Evolutionary conservation across 2,113 vertebrate genomes (phyloP).

Genomic region (Scomber colias): DNA sequence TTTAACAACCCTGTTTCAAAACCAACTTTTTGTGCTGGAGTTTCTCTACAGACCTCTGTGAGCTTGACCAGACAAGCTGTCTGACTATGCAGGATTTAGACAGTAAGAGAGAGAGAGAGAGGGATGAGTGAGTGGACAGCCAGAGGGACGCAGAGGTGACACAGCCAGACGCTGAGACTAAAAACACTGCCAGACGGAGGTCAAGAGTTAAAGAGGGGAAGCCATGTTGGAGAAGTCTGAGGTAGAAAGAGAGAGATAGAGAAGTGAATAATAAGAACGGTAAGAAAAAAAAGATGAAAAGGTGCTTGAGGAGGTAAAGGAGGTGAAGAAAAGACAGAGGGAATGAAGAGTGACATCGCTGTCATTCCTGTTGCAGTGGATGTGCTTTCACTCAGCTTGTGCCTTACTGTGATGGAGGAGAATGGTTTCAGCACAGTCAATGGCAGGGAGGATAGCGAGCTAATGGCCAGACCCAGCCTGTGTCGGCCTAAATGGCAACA

Average conservation of each 20-base stretch:
- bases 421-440: constrained; percentile 48
- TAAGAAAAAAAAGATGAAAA: neutral
- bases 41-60: constrained; percentile 1
- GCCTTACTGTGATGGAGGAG: constrained; percentile 62
- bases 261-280: neutral
- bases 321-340: neutral
- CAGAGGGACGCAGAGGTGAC: constrained; percentile 16
- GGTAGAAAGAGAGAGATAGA: neutral
- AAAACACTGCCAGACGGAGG: constrained; percentile 36
- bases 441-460: constrained; percentile 39
- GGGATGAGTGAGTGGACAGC: constrained; percentile 25
- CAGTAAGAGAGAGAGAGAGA: neutral
- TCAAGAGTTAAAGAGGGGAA: constrained; percentile 37
- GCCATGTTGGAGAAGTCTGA: constrained; percentile 2
- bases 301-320: neutral
- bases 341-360: constrained; percentile 33
- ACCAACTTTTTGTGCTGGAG: neutral
- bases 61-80: constrained; percentile 16
- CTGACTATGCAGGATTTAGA: constrained; percentile 19
- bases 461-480: constrained; percentile 52
- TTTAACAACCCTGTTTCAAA: neutral
- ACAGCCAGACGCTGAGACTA: neutral
- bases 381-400: constrained; percentile 28
- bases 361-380: constrained; percentile 1
- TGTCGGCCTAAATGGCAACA: constrained; percentile 58